A percentile compares a stretch with the other conserved stretches of the same genome.
These are phyloP conservation scores for Gracilinanus agilis DNA, from an alignment of 2,113 vertebrate genomes.

Conservation along the genomic window DNA sequence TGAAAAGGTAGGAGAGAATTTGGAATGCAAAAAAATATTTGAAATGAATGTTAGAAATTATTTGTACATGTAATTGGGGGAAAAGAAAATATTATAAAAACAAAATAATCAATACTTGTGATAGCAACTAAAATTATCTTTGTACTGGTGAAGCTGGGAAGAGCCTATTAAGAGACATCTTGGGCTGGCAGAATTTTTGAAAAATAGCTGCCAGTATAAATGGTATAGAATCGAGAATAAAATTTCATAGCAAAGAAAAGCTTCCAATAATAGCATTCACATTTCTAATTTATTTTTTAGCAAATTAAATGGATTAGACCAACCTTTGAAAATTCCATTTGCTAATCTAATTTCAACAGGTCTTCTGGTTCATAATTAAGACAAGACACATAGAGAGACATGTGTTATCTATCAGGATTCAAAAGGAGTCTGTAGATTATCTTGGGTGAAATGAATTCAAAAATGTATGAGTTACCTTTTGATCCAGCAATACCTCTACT, in stretches of 20 bases:
- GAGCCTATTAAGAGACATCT: background rate
- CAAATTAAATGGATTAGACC: background rate
- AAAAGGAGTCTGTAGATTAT: background rate
- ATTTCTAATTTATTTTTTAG: background rate
- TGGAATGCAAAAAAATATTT: too few relatives aligned
- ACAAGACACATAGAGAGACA: background rate
- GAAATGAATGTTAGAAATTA: too few relatives aligned
- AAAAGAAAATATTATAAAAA: too few relatives aligned
- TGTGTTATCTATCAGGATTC: too few relatives aligned
- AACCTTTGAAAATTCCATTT: background rate
- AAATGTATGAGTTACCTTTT: too few relatives aligned
- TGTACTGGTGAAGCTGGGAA: background rate
- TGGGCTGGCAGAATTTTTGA: background rate
- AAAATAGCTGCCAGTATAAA: background rate
- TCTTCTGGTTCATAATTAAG: background rate
- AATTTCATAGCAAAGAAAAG: background rate
- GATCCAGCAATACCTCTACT: too few relatives aligned
- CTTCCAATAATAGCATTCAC: background rate
- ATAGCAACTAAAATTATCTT: background rate
- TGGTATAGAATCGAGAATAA: background rate
- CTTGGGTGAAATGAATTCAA: background rate
- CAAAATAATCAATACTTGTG: too few relatives aligned
- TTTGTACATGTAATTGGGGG: too few relatives aligned
- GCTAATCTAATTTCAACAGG: background rate
- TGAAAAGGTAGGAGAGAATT: too few relatives aligned